Conservation (phyloP, 1,140 invertebrate genomes). For the Protaetia brevitarsis region DNA sequence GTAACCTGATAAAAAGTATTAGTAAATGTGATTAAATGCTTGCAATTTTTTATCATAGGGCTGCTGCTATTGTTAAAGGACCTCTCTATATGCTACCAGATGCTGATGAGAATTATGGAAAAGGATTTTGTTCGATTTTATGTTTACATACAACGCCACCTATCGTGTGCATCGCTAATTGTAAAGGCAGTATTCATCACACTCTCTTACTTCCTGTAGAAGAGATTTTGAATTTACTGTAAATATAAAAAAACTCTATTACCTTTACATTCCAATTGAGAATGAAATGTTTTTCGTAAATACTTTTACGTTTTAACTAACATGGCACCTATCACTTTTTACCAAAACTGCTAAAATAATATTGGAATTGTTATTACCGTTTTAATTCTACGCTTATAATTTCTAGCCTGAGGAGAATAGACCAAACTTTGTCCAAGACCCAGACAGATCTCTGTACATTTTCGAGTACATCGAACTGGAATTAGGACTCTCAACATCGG, state of each 20-base stretch:
- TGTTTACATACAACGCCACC: constrained; percentile 69
- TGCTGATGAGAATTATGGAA: constrained; percentile 78
- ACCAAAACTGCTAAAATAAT: too few relatives aligned
- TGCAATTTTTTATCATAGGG: constrained; percentile 29
- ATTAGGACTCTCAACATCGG: constrained; percentile 58
- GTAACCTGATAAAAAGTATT: background rate
- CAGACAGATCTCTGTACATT: constrained; percentile 34
- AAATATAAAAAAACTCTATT: background rate
- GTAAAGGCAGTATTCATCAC: constrained; percentile 75
- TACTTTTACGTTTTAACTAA: background rate
- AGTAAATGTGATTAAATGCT: background rate
- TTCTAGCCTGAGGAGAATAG: background rate
- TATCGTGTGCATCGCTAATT: constrained; percentile 67
- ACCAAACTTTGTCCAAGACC: constrained; percentile 8
- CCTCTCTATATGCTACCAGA: constrained; percentile 75
- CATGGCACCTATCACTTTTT: too few relatives aligned
- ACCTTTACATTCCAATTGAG: background rate
- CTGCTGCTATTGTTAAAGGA: constrained; percentile 52
- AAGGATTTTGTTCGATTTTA: constrained; percentile 77
- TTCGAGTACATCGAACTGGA: constrained; percentile 73
- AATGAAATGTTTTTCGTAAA: background rate
- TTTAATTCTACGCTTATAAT: background rate
- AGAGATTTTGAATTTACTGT: constrained; percentile 32
- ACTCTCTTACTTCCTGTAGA: constrained; percentile 64
- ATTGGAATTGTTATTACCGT: too few relatives aligned